These are phyloP conservation scores for Megaceryle torquata DNA, from an alignment of 2,113 vertebrate genomes.

Conservation along the genomic window DNA sequence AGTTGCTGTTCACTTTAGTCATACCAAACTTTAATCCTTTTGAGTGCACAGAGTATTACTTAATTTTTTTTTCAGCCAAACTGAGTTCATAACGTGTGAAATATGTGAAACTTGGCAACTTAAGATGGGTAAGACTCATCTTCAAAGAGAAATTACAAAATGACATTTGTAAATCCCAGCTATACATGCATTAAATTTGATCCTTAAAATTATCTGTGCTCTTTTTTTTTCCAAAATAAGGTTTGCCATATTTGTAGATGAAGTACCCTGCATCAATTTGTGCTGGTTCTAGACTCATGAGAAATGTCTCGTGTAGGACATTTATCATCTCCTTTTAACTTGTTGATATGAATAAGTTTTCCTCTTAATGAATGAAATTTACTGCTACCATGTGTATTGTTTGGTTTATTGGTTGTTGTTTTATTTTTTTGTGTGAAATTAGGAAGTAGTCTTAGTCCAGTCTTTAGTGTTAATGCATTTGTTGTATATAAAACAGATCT, in stretches of 20 bases:
- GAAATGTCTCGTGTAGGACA: background rate
- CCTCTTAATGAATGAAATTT: background rate
- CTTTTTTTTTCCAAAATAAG: background rate
- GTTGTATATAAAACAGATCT: background rate
- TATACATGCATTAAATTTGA: conserved; percentile 24
- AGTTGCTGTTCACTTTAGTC: conserved; percentile 25
- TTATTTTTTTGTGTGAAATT: background rate
- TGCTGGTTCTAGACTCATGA: background rate
- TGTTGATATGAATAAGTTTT: background rate
- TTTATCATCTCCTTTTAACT: background rate
- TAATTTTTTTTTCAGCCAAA: conserved; percentile 3
- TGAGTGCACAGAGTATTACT: conserved; percentile 24
- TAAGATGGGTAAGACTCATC: conserved; percentile 22
- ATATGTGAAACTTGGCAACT: conserved; percentile 37
- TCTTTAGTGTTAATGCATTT: background rate
- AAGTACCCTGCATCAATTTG: background rate
- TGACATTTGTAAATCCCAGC: conserved; percentile 47
- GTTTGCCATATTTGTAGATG: background rate
- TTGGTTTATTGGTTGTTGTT: background rate
- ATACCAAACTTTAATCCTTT: conserved; percentile 46
- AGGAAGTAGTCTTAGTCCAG: background rate
- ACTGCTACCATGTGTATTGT: background rate
- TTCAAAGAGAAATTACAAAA: conserved; percentile 51
- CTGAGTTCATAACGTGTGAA: conserved; percentile 28
- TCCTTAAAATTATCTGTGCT: background rate